Evolutionary conservation across 2,888 invertebrate genomes (phyloP), one percentile per base, ranked within the genome.

Genomic region (Spisula solida): DNA sequence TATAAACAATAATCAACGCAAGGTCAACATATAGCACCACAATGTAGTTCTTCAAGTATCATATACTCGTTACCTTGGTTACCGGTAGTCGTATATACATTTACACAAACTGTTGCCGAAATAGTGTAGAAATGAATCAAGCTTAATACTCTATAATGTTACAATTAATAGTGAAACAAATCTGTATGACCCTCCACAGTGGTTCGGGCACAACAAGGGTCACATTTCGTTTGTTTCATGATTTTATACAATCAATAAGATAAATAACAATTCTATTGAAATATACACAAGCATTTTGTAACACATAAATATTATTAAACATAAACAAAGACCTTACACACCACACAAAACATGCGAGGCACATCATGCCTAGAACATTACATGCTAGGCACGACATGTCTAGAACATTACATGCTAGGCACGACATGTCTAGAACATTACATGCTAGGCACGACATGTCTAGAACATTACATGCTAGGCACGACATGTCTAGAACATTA

Each of bases 241-340:
- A 66, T 66, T 66, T 66, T 66, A 66, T n/a, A 66, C n/a, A 25
- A 66, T 66, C 60, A 14, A 20, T 56, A 56, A 12, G 60, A 66
- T 66, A 66, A 66, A 66, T 66, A 66, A 66, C 60, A 66, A 66
- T 25, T 66, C 60, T 66, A 66, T 66, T 66, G 60, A 66, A 66
- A 66, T 66, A 66, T 66, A 66, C 60, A 66, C 60, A 66, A 66
- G 60, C 60, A 8, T 66, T 66, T 60, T 66, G 25, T 66, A 25
- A 25, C 25, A 60, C 66, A 70, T 14, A 75, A 31, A 75, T 75
- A 75, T 34, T 34, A 75, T 34, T 34, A 29, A 75, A 75, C 34
- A 75, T 34, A 75, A 75, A 75, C 31, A 75, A 75, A 34, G 12
- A 75, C 29, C 31, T 34, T 75, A 75, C 75, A 75, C 75, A 18